Conservation (phyloP, 2,113 vertebrate species). For the Euleptes europaea region DNA sequence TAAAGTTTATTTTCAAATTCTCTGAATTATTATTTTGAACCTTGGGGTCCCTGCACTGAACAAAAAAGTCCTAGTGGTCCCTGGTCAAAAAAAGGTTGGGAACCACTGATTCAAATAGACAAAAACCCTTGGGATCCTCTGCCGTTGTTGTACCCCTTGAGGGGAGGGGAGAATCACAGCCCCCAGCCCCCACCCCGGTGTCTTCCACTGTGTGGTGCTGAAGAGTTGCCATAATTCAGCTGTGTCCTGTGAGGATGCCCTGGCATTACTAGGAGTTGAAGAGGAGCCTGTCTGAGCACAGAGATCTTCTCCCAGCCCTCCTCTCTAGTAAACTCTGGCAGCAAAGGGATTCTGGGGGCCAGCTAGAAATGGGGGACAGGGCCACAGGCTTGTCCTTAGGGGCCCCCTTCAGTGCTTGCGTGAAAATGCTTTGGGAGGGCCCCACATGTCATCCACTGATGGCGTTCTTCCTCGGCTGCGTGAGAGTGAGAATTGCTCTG, state of each 20-base stretch:
- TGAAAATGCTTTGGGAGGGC: conserved; percentile 53
- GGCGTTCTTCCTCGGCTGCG: too few species aligned
- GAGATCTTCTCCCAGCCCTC: conserved; percentile 29
- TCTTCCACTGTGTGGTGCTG: conserved; percentile 46
- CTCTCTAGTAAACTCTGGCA: conserved; percentile 39
- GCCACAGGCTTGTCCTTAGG: conserved; percentile 50
- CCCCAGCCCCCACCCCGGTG: background rate
- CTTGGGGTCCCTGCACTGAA: too few species aligned
- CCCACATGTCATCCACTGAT: too few species aligned
- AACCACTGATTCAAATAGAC: too few species aligned
- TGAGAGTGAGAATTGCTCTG: too few species aligned
- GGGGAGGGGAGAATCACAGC: background rate
- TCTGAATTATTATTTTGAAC: too few species aligned
- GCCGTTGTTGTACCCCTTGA: background rate
- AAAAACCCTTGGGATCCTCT: too few species aligned
- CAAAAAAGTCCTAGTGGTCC: too few species aligned
- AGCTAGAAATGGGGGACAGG: conserved; percentile 44
- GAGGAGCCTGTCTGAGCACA: conserved; percentile 63
- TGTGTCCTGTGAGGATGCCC: conserved; percentile 60
- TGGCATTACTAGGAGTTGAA: conserved; percentile 65
- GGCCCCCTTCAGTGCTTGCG: conserved; percentile 48
- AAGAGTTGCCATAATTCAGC: conserved; percentile 67
- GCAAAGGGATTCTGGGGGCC: conserved; percentile 34
- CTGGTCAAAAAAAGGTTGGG: too few species aligned
- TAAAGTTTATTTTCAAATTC: too few species aligned